A percentile compares a stretch with the other conserved stretches of the same genome.
These are phyloP conservation scores for Apis dorsata DNA, from an alignment of 1,140 invertebrate species.

Conservation along the genomic window DNA sequence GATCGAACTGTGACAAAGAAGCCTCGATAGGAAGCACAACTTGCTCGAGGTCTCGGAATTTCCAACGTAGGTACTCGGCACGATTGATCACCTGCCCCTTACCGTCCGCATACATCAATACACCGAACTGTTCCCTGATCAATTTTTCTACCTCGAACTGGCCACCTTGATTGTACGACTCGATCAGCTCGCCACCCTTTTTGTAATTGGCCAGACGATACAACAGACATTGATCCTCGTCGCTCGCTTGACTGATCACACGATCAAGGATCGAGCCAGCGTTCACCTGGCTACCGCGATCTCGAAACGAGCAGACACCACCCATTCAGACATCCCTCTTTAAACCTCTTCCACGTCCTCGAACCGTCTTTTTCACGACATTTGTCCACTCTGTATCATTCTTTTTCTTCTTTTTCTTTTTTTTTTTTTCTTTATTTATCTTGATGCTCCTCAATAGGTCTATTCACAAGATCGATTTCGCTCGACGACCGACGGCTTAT, in stretches of 20 bases:
- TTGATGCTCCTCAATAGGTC: background rate
- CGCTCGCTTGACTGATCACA: slow-evolving; percentile 91
- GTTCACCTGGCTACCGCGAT: slow-evolving; percentile 76
- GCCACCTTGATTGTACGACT: slow-evolving; percentile 91
- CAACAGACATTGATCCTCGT: slow-evolving; percentile 91
- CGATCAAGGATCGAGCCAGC: slow-evolving; percentile 90
- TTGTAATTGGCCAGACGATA: slow-evolving; percentile 95
- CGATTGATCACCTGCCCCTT: slow-evolving; percentile 92
- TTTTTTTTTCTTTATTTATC: background rate
- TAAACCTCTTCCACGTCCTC: background rate
- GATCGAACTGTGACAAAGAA: slow-evolving; percentile 89
- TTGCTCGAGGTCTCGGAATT: slow-evolving; percentile 91
- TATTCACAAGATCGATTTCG: no score
- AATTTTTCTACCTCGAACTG: slow-evolving; percentile 91
- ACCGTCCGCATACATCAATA: slow-evolving; percentile 94
- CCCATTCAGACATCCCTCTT: slow-evolving; percentile 77
- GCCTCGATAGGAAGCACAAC: slow-evolving; percentile 91
- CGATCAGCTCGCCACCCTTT: slow-evolving; percentile 91
- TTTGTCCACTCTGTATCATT: background rate
- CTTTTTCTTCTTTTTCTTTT: background rate
- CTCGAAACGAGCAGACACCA: slow-evolving; percentile 75
- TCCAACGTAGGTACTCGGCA: slow-evolving; percentile 95
- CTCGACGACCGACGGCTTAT: slow-evolving; percentile 14
- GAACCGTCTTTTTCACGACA: background rate
- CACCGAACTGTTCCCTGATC: slow-evolving; percentile 92